Conservation (phyloP, 2,113 vertebrate genomes). For the Physeter macrocephalus region DNA sequence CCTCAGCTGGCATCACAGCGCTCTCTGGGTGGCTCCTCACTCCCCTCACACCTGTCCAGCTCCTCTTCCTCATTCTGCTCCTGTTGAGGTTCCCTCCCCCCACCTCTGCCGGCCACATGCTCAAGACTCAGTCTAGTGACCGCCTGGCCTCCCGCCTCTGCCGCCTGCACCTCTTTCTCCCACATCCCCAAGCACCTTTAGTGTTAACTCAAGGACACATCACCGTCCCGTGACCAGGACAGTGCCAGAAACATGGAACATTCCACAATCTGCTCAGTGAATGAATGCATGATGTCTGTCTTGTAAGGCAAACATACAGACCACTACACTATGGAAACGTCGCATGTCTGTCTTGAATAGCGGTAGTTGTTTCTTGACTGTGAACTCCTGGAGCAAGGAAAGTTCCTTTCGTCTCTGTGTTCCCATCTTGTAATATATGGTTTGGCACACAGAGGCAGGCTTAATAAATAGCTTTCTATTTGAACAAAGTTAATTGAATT, state of each 20-base stretch:
- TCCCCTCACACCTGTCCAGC: neutral
- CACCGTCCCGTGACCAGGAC: neutral
- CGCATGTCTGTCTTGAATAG: neutral
- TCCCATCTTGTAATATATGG: neutral
- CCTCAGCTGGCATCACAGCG: neutral
- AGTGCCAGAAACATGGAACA: too few species aligned
- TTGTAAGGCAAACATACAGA: too few species aligned
- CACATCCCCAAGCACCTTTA: too few species aligned
- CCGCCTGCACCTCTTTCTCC: neutral
- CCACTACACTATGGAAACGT: too few species aligned
- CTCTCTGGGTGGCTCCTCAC: neutral
- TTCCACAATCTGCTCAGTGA: neutral
- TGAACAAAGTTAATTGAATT: neutral
- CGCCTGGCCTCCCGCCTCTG: accelerated
- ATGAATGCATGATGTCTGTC: neutral
- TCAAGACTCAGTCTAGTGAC: neutral
- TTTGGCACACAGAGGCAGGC: neutral
- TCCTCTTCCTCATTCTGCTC: neutral
- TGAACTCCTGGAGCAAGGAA: neutral
- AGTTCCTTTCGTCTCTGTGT: neutral
- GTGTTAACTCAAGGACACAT: neutral
- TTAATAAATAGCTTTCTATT: neutral
- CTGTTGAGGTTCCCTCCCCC: too few species aligned
- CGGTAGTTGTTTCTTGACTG: neutral
- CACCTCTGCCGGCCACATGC: neutral